A percentile compares a stretch with the other conserved stretches of the same genome.
phyloP scores from a whole-genome alignment of 2,797 vertebrate species.

The Sciurus vulgaris region DNA sequence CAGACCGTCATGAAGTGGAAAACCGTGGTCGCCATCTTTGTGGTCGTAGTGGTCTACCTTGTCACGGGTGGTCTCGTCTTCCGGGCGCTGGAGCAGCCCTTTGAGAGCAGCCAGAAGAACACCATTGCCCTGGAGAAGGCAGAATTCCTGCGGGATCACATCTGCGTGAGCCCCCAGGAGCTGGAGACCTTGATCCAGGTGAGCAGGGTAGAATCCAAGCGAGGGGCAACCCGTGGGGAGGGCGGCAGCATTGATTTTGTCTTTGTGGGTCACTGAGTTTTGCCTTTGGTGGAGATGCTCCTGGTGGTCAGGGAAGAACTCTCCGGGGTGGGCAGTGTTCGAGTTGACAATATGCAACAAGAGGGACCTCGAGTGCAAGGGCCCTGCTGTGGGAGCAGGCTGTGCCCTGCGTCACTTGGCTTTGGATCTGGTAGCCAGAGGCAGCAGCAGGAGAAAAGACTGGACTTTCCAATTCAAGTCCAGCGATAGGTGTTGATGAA shows the following conservation, averaged over 20 bases:
- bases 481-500: neutral
- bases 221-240: neutral
- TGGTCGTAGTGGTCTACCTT: constrained; percentile 96
- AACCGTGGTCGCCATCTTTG: constrained; percentile 96
- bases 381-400: fast-evolving
- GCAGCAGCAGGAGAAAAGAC: neutral
- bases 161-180: constrained; percentile 93
- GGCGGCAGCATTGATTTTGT: fast-evolving
- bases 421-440: neutral
- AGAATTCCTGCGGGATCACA: constrained; percentile 93
- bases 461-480: constrained; percentile 21
- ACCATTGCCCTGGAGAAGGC: constrained; percentile 95
- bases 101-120: constrained; percentile 95
- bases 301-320: neutral
- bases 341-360: neutral
- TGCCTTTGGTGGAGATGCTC: neutral
- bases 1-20: constrained; percentile 99
- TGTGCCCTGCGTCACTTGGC: no score
- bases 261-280: neutral
- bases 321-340: neutral
- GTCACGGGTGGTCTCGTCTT: constrained; percentile 95
- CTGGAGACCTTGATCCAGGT: constrained; percentile 97
- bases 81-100: constrained; percentile 95
- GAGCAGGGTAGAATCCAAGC: constrained; percentile 56
- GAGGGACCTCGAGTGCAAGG: fast-evolving